Base-by-base conservation (phyloP, 2,797 vertebrate genomes). In the Myiotriccus ornatus region DNA sequence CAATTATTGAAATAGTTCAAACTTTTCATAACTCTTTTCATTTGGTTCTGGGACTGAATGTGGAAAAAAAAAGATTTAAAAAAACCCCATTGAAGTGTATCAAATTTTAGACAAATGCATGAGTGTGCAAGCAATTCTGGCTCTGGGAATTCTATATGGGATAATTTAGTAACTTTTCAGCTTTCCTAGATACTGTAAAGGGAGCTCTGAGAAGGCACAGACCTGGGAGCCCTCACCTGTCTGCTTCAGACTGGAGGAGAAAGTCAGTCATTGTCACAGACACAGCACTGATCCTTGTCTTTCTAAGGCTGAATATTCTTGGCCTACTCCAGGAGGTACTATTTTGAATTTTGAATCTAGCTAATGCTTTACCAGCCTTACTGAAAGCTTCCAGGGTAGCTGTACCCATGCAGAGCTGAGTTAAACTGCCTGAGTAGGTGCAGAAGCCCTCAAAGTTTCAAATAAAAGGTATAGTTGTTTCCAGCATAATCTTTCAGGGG, bases 161-260 rank as follows among this genome's bases (percentile, higher is more conserved):
- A 77, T 80, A 93, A 94, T 87, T 90, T 78, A 84, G 64, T 60
- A 79, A 82, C 64, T 82, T 81, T 75, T 56, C 79, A 50, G 56
- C 32, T 83, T 89, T 32, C 21, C 65, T 79, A 57, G 17, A 84
- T 63, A 46, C 12, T 32, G 30, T 34, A 70, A 90, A 71, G 41
- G 39, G n/a, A 69, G n/a, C 46, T 88, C 47, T 55, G 44, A 84
- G 56, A 76, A 71, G 69, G 9, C 25, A 13, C 57, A 59, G 52
- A 86, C 55, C 41, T 76, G 55, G 19, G 47, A 76, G 41, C 63
- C 68, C 60, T 60, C 37, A 56, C 17, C 27, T 7, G 4, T 24
- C 71, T 60, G 18, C 53, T 73, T 77, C 53, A 85, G 43, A 44
- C 4, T 55, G 46, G 60, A 71, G 35, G 12, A 4, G 49, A 87